Evolutionary conservation across 2,888 invertebrate genomes (phyloP).

Genomic region (Rhaphigaster nebulosa): DNA sequence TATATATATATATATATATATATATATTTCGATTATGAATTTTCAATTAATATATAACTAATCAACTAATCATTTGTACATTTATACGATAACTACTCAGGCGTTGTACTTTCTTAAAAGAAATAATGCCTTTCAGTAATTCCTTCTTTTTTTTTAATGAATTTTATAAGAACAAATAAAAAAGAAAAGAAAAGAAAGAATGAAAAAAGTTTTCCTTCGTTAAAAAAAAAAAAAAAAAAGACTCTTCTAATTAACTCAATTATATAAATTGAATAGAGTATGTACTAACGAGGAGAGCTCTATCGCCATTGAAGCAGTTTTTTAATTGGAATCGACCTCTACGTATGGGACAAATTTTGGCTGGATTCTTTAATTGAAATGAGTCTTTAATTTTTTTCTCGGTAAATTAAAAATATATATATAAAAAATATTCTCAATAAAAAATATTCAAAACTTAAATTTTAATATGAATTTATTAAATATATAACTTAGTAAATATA

Average conservation of each 20-base stretch:
- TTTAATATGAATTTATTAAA: no score
- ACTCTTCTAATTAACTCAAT: not conserved
- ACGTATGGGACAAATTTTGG: not conserved
- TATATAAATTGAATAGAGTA: slow-evolving; percentile 16
- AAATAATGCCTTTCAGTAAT: not conserved
- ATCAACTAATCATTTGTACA: no score
- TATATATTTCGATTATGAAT: no score
- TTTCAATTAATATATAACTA: no score
- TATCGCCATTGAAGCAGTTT: not conserved
- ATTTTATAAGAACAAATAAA: not conserved
- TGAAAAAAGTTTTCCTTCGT: not conserved
- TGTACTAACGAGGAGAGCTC: not conserved
- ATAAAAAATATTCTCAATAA: no score
- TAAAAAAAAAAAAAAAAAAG: not conserved
- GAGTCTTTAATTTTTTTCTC: not conserved
- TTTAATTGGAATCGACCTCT: not conserved
- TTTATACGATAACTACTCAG: no score
- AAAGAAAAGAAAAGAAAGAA: not conserved
- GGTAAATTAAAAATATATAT: no score
- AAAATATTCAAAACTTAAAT: no score
- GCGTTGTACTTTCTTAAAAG: not conserved
- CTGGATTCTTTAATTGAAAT: not conserved
- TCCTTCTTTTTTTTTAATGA: not conserved
- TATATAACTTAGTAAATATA: no score
- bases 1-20: no score